Base-by-base conservation (phyloP, 2,797 vertebrate genomes). In the Urophycis tenuis region DNA sequence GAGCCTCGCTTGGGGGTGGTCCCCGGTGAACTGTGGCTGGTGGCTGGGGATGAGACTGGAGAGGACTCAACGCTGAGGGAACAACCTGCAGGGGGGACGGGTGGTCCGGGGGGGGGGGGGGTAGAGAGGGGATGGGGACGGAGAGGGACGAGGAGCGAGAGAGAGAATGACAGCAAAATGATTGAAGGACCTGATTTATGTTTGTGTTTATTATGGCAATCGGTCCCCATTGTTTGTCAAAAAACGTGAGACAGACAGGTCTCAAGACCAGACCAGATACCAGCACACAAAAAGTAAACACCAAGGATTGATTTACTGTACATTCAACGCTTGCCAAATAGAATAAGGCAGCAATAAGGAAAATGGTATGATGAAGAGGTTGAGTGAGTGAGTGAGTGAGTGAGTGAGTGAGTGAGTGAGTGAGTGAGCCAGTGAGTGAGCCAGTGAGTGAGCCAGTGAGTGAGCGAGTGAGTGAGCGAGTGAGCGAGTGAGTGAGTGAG, bases 21-120 rank as follows among this genome's bases (percentile, higher is more conserved):
- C 87, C 95, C 96, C 0, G 97, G 97, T 2, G 97, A 97, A 89
- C 94, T 97, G 92, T 97, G 96, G 90, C 97, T 97, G 88, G 97
- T 97, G 89, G 95, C 95, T 0, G 97, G 97, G 0, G 96, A 98
- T 41, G 96, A 97, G 84, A 96, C 96, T 0, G 97, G 96, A 75
- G 97, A 98, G 0, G 96, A 95, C 88, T 99, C 97, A 2, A 95
- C 93, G 89, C 96, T 98, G 92, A 96, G 92, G 3, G 95, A 95
- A 77, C 95, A 96, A 79, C 95, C 96, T 97, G 90, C 73, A 15
- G 72, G 22, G 25, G 15, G 39, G 19, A 4, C 35, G 11, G 14
- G 49, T 73, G 34, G 34, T 5, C n/a, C n/a, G 29, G 72, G 17
- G 0, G 22, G 0, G 73, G 35, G 1, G 19, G 25, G 25, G 33